Base-by-base conservation (phyloP, 2,797 vertebrate genomes). In the Semaprochilodus insignis region DNA sequence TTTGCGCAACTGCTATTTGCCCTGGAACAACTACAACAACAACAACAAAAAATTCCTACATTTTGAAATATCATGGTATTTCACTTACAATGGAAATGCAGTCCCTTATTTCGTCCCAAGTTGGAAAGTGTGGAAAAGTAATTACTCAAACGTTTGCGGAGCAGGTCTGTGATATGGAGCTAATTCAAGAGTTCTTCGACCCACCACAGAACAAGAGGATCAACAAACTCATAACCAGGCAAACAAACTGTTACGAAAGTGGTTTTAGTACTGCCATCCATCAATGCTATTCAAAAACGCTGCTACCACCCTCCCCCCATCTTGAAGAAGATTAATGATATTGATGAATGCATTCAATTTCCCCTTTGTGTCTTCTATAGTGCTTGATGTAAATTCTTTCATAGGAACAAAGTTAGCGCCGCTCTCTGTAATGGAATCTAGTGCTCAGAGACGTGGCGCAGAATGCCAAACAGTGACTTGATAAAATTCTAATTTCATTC, bases 241-340 rank as follows among this genome's bases (percentile, higher is more conserved):
- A 83, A 85, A 86, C 82, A 86, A 88, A 86, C 84, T 76, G 71
- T 82, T 86, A 84, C 70, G 84, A 80, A 86, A 88, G 81, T 70
- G 74, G 36, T 72, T 78, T 74, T 72, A 80, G 77, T 72, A 36
- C 83, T 80, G 66, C 81, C 81, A 88, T 88, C 78, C 78, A 80
- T 84, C 84, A 70, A 23, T 19, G 25, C 57, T 69, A 10, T 65
- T 83, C 73, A 70, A 83, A 31, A 80, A 83, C 54, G 66, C 73
- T 65, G 71, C 76, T 83, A 79, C 74, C 31, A 31, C 31, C 31
- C 31, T 31, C 40, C 40, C 44, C 72, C 78, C 81, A 85, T 89
- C 91, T 89, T 92, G 83, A 90, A 89, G 83, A 88, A 88, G 89
- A 90, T 90, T 88, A 89, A 89, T 87, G 86, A 82, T 87, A 91